Conservation (phyloP, 2,113 vertebrate species). For the Kryptolebias marmoratus region DNA sequence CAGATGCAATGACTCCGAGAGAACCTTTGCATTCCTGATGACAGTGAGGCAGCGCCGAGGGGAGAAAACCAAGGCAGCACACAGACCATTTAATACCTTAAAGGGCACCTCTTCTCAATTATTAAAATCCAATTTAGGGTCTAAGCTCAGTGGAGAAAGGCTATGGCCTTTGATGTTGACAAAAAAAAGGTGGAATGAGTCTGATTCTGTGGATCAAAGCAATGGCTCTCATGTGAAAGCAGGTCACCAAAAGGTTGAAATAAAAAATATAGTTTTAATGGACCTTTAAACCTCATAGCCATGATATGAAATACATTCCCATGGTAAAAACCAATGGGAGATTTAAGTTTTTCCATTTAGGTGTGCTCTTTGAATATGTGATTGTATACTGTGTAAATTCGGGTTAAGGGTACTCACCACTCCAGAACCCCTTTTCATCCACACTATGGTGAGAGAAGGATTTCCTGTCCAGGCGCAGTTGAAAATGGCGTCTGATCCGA, state of each 20-base stretch:
- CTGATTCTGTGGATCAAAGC: slow-evolving; percentile 56
- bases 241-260: slow-evolving; percentile 34
- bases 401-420: slow-evolving; percentile 85
- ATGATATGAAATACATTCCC: not conserved
- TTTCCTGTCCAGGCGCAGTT: slow-evolving; percentile 98
- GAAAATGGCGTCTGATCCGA: slow-evolving; percentile 92
- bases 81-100: slow-evolving; percentile 64
- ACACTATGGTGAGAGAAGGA: slow-evolving; percentile 96
- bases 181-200: slow-evolving; percentile 62
- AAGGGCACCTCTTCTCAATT: slow-evolving; percentile 79
- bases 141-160: slow-evolving; percentile 54
- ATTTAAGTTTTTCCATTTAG: not conserved
- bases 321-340: not conserved
- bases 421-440: slow-evolving; percentile 98
- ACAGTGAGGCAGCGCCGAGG: slow-evolving; percentile 25
- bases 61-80: slow-evolving; percentile 27
- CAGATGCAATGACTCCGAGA: slow-evolving; percentile 39
- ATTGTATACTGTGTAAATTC: not conserved
- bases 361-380: not conserved
- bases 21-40: slow-evolving; percentile 53
- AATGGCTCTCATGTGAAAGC: slow-evolving; percentile 32
- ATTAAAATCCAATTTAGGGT: slow-evolving; percentile 84
- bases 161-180: slow-evolving; percentile 65
- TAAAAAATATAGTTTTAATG: slow-evolving; percentile 10
- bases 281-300: slow-evolving; percentile 16